Conservation (phyloP, 2,888 invertebrate species). For the Agrotis exclamationis region DNA sequence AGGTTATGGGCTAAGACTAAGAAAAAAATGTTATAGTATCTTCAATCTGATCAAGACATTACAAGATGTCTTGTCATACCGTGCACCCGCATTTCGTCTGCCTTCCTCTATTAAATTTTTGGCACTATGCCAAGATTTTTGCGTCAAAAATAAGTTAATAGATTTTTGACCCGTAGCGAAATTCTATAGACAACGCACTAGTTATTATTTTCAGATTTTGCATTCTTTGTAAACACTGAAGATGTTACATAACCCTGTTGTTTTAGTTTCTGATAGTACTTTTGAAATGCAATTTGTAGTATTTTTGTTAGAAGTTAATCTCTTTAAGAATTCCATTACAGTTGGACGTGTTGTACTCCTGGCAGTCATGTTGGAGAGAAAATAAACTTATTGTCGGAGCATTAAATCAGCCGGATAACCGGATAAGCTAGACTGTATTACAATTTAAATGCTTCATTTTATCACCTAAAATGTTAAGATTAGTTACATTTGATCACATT, state of each 20-base stretch:
- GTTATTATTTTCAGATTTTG: background rate
- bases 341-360: conserved; percentile 24
- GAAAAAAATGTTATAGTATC: background rate
- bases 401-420: conserved; percentile 35
- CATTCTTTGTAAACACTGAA: background rate
- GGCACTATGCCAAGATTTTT: conserved; percentile 30
- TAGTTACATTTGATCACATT: conserved; percentile 28
- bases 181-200: background rate
- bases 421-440: conserved; percentile 3
- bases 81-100: conserved; percentile 2
- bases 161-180: conserved; percentile 24
- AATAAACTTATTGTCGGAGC: conserved; percentile 23
- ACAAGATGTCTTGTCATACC: conserved; percentile 16
- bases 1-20: background rate
- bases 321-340: conserved; percentile 38
- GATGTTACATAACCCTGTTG: background rate
- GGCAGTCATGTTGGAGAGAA: conserved; percentile 17
- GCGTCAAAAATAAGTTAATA: conserved; percentile 36
- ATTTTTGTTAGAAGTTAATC: conserved; percentile 10
- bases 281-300: conserved; percentile 6
- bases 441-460: conserved; percentile 48
- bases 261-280: conserved; percentile 2
- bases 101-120: conserved; percentile 10
- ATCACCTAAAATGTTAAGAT: conserved; percentile 54
- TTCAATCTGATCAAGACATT: conserved; percentile 6